phyloP scores from a whole-genome alignment of 2,113 vertebrate species.

The Peromyscus polionotus region DNA sequence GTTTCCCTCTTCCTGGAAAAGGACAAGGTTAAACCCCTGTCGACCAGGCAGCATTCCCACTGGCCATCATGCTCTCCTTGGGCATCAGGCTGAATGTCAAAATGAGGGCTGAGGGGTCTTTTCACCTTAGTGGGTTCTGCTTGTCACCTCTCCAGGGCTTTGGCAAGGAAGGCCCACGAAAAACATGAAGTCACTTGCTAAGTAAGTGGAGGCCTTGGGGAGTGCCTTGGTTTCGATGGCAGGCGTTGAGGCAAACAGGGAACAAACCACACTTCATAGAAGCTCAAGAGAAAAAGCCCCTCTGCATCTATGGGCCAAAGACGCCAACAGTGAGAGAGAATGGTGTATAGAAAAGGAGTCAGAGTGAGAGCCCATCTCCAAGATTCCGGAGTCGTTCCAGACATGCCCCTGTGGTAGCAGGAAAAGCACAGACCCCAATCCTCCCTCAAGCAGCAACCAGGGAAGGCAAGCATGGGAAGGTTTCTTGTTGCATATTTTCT shows the following conservation, averaged over 20 bases:
- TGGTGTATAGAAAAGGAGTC: neutral
- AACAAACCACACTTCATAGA: constrained; percentile 30
- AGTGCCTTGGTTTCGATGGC: neutral
- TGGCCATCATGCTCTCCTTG: neutral
- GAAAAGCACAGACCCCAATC: neutral
- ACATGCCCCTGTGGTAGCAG: neutral
- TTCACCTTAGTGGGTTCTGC: neutral
- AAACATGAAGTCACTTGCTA: neutral
- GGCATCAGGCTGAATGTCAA: neutral
- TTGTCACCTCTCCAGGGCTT: neutral
- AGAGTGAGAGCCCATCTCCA: neutral
- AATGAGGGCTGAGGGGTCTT: neutral
- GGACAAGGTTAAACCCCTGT: neutral
- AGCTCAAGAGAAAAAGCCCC: constrained; percentile 25
- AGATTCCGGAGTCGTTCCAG: neutral
- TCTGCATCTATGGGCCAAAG: neutral
- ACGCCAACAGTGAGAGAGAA: neutral
- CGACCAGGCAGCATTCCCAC: no score
- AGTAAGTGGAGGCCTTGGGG: constrained; percentile 14
- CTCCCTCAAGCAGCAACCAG: neutral
- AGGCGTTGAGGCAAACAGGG: neutral
- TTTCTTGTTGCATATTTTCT: neutral
- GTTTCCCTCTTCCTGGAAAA: neutral
- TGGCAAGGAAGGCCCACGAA: neutral
- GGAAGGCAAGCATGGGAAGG: neutral